Base-by-base conservation (phyloP, 2,113 vertebrate genomes). In the Lepus europaeus region DNA sequence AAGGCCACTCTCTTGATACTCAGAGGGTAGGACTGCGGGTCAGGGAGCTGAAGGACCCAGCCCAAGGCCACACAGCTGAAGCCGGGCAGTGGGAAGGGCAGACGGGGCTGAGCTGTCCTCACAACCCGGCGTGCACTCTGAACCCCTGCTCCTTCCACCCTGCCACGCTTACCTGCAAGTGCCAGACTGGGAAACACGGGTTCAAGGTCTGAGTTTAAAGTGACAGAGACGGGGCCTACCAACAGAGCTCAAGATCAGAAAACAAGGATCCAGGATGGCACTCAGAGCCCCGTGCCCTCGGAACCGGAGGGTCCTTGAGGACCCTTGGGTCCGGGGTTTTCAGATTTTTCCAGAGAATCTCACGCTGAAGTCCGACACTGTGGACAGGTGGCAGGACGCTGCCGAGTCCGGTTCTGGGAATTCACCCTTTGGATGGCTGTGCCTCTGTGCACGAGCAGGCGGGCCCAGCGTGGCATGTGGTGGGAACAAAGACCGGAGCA, bases 401-500 rank as follows among this genome's bases (percentile, higher is more conserved):
- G 33, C n/a, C 20, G 93, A 89, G 87, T 53, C 76, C 6, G 27
- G 16, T 4, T 83, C 86, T 95, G 76, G 95, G 90, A 94, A 72
- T 51, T 69, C 73, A 66, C 3, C 61, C 80, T 61, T 66, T 1
- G 4, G 59, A 76, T 3, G 51, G 69, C 76, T 72, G 10, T 19
- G 56, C 53, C 92, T 59, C 78, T 87, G 36, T 6, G 78, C 36
- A 39, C 83, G 87, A 79, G 90, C 84, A 96, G 9, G 5, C 23
- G 64, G 13, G 72, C 61, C 79, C 49, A 82, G 39, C 31, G 7
- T 2, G 6, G 29, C 82, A 81, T 68, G 36, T 17, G 31, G 69
- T 5, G 4, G 63, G 85, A 95, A 92, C 92, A 94, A 79, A 95
- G 96, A 74, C 80, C 33, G 89, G 63, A 81, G 74, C 33, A 83